phyloP scores from a whole-genome alignment of 2,797 vertebrate species.

The Pagetopsis macropterus region DNA sequence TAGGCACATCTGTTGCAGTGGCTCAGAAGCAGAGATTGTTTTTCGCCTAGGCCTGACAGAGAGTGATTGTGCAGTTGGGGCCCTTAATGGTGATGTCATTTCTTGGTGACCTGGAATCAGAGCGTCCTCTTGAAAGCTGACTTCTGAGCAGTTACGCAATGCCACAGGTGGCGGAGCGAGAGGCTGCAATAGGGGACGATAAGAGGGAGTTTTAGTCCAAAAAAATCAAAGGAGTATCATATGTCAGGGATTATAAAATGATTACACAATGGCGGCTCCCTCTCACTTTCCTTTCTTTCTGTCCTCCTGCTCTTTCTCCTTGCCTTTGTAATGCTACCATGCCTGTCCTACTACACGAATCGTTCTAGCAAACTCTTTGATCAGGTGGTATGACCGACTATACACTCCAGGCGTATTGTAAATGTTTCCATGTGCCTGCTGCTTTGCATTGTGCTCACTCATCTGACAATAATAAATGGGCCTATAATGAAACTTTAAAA shows the following conservation, averaged over 20 bases:
- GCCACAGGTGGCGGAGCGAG: slow-evolving; percentile 75
- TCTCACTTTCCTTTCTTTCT: slow-evolving; percentile 27
- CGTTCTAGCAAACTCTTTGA: slow-evolving; percentile 71
- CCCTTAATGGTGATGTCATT: slow-evolving; percentile 76
- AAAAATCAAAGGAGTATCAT: slow-evolving; percentile 71
- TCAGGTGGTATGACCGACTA: slow-evolving; percentile 71
- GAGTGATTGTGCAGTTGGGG: slow-evolving; percentile 72
- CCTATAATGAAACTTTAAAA: slow-evolving; percentile 59
- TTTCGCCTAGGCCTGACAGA: slow-evolving; percentile 71
- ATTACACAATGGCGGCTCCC: slow-evolving; percentile 67
- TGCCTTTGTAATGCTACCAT: slow-evolving; percentile 36
- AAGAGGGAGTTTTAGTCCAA: slow-evolving; percentile 32
- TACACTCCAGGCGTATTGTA: slow-evolving; percentile 66
- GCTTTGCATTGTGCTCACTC: slow-evolving; percentile 52
- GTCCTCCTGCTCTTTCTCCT: slow-evolving; percentile 18
- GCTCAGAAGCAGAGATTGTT: slow-evolving; percentile 79
- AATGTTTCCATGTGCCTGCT: slow-evolving; percentile 77
- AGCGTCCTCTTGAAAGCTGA: slow-evolving; percentile 60
- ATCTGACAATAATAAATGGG: slow-evolving; percentile 62
- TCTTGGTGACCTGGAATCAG: slow-evolving; percentile 61
- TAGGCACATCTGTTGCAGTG: slow-evolving; percentile 77
- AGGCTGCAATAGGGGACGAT: slow-evolving; percentile 30
- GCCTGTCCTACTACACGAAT: slow-evolving; percentile 57
- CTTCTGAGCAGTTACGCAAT: slow-evolving; percentile 76
- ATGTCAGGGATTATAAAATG: slow-evolving; percentile 74